A percentile compares a stretch with the other conserved stretches of the same genome.
Conservation (phyloP, 2,797 vertebrate species). For the Margarornis squamiger region DNA sequence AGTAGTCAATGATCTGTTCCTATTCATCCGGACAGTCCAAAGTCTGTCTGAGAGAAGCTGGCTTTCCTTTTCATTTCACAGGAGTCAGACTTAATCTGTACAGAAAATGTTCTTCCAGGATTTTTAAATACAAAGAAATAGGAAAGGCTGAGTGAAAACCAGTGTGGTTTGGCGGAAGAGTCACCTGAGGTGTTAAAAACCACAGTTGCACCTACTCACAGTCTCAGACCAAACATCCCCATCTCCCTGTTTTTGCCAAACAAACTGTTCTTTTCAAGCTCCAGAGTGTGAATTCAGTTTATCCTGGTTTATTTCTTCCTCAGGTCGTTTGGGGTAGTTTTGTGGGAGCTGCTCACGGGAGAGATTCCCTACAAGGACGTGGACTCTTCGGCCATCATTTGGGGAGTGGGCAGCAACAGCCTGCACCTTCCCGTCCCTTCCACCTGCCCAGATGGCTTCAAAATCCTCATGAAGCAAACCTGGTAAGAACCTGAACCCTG, state of each 20-base stretch:
- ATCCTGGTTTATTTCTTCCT: not conserved
- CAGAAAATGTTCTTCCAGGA: not conserved
- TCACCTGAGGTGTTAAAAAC: not conserved
- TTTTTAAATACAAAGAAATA: not conserved
- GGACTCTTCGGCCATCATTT: conserved; percentile 98
- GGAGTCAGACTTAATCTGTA: not conserved
- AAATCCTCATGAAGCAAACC: conserved; percentile 99
- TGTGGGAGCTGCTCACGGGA: conserved; percentile 97
- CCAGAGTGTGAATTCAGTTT: not conserved
- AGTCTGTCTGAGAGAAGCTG: not conserved
- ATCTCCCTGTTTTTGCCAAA: not conserved
- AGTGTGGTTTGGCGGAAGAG: not conserved
- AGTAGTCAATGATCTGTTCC: not conserved
- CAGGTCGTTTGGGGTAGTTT: conserved; percentile 98
- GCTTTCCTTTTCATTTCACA: not conserved
- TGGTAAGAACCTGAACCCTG: conserved; percentile 80
- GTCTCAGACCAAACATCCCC: not conserved
- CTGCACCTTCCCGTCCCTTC: conserved; percentile 97
- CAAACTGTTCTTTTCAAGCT: not conserved
- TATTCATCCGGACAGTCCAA: not conserved
- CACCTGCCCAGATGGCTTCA: conserved; percentile 97
- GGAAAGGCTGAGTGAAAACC: not conserved
- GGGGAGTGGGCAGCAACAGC: conserved; percentile 98
- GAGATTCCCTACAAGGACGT: conserved; percentile 99
- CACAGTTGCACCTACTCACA: not conserved